Evolutionary conservation across 2,113 vertebrate species (phyloP), one percentile per base, ranked within the genome.

Genomic region (Clarias macrocephalus): DNA sequence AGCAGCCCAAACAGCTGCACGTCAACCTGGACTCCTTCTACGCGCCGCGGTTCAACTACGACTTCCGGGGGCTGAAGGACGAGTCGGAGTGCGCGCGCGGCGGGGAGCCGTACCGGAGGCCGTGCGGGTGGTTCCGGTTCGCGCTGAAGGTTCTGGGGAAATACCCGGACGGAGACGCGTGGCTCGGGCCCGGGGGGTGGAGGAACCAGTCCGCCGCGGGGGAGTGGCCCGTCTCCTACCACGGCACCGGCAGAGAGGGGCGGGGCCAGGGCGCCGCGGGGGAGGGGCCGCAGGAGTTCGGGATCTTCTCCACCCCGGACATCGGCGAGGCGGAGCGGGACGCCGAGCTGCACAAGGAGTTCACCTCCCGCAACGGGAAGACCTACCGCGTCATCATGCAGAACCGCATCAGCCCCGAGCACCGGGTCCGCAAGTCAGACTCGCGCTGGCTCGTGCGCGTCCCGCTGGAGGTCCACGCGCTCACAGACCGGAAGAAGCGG

Each of bases 191-290:
- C 0, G 2, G 0, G 1, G 86, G 84, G 3, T 86, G 87, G 84
- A 85, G 89, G 18, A 76, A 3, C 73, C 0, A 18, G 5, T 90
- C 87, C 18, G 57, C 25, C 3, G 5, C 48, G 0, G 48, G 76
- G 8, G 89, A 90, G 30, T 90, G 89, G 89, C 87, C 87, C 8
- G 89, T 90, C 1, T 86, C 84, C n/a, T 90, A 90, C 57, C 84
- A 90, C 56, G 84, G 89, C 4, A 88, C 89, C 66, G n/a, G 19
- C 7, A 33, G 42, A 4, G 0, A 62, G 1, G 86, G 77, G 10
- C 13, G 63, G 8, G 16, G 3, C 52, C 21, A 54, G 15, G 0
- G 0, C 0, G 30, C 18, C 42, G 87, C 30, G 5, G 16, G 48
- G 73, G 60, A 18, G 2, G 80, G 48, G 60, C 18, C 59, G 19